These are phyloP conservation scores for Trematocara variabile DNA, from an alignment of 2,113 vertebrate species.

Conservation along the genomic window DNA sequence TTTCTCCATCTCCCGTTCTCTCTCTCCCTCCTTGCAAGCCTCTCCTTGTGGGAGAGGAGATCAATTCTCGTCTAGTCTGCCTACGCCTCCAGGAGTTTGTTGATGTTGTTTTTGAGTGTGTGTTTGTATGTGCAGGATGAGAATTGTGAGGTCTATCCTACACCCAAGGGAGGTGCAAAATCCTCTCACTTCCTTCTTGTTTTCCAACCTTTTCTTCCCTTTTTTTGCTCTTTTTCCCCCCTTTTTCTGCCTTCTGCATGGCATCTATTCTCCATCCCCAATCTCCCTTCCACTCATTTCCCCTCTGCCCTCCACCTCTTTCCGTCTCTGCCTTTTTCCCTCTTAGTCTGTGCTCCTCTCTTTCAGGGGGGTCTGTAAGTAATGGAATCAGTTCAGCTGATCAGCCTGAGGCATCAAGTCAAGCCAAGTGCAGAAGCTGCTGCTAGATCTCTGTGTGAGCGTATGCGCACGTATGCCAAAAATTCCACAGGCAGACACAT, in stretches of 20 bases:
- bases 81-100: slow-evolving; percentile 71
- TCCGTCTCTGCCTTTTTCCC: neutral
- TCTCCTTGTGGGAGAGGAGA: slow-evolving; percentile 69
- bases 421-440: slow-evolving; percentile 59
- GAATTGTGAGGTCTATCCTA: slow-evolving; percentile 46
- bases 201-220: slow-evolving; percentile 8
- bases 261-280: slow-evolving; percentile 5
- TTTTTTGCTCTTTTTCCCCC: neutral
- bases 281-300: neutral
- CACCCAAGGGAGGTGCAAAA: slow-evolving; percentile 19
- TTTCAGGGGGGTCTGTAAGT: slow-evolving; percentile 64
- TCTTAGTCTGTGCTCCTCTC: slow-evolving; percentile 13
- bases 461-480: slow-evolving; percentile 3
- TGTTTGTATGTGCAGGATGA: slow-evolving; percentile 31
- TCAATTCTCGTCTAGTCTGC: slow-evolving; percentile 77
- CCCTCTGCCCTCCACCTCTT: slow-evolving; percentile 45
- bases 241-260: neutral
- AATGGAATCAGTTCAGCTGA: slow-evolving; percentile 67
- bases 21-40: slow-evolving; percentile 32
- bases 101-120: slow-evolving; percentile 44
- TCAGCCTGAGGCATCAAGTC: slow-evolving; percentile 64
- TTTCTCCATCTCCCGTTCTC: slow-evolving; percentile 27
- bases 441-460: slow-evolving; percentile 9
- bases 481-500: slow-evolving; percentile 44
- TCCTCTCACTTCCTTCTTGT: slow-evolving; percentile 29